Percentiles rank a stretch among this genome's conserved stretches.
These are phyloP conservation scores for Spodoptera litura DNA, from an alignment of 1,140 invertebrate genomes.

Conservation along the genomic window DNA sequence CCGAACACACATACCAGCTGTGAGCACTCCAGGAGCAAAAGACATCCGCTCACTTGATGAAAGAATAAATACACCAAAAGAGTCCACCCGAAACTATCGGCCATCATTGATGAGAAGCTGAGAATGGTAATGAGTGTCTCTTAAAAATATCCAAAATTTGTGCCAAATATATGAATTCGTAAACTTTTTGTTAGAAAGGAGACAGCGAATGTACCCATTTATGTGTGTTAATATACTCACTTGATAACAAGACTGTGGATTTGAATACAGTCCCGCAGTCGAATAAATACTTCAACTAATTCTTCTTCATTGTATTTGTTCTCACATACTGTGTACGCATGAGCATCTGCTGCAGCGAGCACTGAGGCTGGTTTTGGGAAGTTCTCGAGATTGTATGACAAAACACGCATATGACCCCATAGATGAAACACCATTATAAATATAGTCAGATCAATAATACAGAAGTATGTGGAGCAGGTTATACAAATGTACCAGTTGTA, in stretches of 20 bases:
- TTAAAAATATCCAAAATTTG: no score
- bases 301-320: not conserved
- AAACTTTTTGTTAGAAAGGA: no score
- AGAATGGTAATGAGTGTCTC: not conserved
- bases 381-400: not conserved
- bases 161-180: no score
- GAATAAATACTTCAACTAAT: not conserved
- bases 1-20: conserved; percentile 50
- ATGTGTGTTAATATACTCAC: not conserved
- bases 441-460: not conserved
- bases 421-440: not conserved
- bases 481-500: not conserved
- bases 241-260: not conserved
- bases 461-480: not conserved
- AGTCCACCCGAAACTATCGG: conserved; percentile 19
- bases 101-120: conserved; percentile 32
- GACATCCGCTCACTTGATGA: conserved; percentile 35
- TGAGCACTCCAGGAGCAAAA: conserved; percentile 35
- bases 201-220: no score
- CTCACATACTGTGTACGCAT: not conserved
- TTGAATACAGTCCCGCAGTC: not conserved
- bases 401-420: conserved; percentile 8
- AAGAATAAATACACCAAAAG: conserved; percentile 23
- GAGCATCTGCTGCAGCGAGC: not conserved
- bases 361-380: conserved; percentile 1